Conservation (phyloP, 1,140 invertebrate species). For the Caenorhabditis elegans region DNA sequence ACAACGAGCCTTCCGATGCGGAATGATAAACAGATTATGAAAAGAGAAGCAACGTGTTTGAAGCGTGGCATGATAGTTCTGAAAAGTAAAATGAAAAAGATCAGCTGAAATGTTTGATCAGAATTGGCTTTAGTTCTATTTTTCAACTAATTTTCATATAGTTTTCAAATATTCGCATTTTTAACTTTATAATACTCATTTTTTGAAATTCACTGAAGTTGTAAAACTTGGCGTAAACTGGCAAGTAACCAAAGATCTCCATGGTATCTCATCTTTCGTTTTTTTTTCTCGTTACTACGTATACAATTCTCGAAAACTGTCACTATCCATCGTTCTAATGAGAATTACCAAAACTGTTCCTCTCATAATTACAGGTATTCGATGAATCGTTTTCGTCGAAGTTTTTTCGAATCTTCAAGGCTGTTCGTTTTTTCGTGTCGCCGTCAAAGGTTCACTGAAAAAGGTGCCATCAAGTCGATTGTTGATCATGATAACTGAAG, state of each 20-base stretch:
- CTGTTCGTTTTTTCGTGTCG: background rate
- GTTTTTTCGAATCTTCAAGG: constrained; percentile 20
- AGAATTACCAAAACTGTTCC: background rate
- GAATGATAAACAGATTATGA: background rate
- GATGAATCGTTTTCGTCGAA: background rate
- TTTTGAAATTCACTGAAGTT: too few species aligned
- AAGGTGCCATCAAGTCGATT: constrained; percentile 3
- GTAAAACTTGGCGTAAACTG: too few species aligned
- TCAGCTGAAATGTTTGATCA: too few species aligned
- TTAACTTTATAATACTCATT: too few species aligned
- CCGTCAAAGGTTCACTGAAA: constrained; percentile 16
- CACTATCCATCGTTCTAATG: background rate
- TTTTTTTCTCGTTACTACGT: background rate
- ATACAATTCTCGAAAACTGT: constrained; percentile 1
- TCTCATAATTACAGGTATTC: constrained; percentile 23
- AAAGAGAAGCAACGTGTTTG: background rate
- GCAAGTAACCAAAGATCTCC: background rate
- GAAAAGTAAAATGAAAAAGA: background rate
- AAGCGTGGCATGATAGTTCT: background rate
- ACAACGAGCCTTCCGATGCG: background rate
- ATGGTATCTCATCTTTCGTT: background rate
- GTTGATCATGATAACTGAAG: constrained; percentile 1
- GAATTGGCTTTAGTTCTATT: too few species aligned
- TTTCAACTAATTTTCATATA: too few species aligned
- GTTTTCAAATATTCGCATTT: too few species aligned